Percentiles rank a stretch among this genome's conserved stretches.
phyloP scores from a whole-genome alignment of 1,140 invertebrate species.

The Chionoecetes opilio region DNA sequence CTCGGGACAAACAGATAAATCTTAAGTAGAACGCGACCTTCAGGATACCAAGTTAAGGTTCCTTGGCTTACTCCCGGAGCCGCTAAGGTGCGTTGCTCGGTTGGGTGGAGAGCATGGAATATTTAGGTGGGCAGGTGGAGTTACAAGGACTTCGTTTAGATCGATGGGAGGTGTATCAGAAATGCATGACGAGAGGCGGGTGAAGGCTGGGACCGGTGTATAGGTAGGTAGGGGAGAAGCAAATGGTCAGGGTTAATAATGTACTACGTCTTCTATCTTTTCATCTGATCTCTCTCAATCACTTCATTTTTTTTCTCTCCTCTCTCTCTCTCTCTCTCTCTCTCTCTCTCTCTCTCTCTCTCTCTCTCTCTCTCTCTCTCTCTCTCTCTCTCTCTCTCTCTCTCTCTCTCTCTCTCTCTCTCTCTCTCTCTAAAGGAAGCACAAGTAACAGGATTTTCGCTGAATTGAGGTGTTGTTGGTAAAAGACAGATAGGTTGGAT shows the following conservation, averaged over 20 bases:
- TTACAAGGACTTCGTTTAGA: neutral
- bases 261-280: neutral
- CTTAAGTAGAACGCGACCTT: no score
- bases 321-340: neutral
- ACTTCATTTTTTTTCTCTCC: neutral
- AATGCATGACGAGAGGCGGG: neutral
- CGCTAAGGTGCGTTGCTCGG: neutral
- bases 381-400: neutral
- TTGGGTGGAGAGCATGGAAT: neutral
- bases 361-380: slow-evolving; percentile 56
- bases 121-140: slow-evolving; percentile 2
- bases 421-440: neutral
- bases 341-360: slow-evolving; percentile 56
- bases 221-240: neutral
- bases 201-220: neutral
- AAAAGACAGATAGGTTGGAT: no score
- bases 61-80: no score
- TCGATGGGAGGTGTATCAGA: neutral
- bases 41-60: neutral
- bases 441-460: no score
- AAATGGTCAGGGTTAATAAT: neutral
- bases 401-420: neutral
- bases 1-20: no score
- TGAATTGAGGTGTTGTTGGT: no score
- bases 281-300: neutral